Conservation (phyloP, 2,888 invertebrate genomes). For the Amphiduros pacificus region DNA sequence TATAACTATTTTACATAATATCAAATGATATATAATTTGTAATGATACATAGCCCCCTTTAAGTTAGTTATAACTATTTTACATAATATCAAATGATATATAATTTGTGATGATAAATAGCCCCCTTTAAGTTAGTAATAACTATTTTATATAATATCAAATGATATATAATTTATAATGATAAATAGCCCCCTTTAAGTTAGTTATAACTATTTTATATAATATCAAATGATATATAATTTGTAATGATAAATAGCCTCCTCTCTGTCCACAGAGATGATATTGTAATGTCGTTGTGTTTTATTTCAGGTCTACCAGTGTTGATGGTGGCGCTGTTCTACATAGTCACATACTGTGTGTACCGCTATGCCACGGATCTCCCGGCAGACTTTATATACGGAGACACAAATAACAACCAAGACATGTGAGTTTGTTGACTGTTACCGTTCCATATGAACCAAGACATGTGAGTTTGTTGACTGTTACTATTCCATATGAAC, state of each 20-base stretch:
- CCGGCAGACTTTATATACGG: constrained; percentile 50
- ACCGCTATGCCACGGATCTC: constrained; percentile 40
- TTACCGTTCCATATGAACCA: neutral
- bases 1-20: constrained; percentile 2
- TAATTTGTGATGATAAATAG: no score
- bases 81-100: neutral
- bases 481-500: no score
- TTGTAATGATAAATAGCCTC: no score
- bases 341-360: constrained; percentile 47
- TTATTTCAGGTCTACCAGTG: constrained; percentile 43
- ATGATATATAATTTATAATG: neutral
- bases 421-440: constrained; percentile 42
- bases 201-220: constrained; percentile 31
- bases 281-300: no score
- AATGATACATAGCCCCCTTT: no score
- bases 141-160: neutral
- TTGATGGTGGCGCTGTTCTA: constrained; percentile 48
- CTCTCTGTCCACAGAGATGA: no score
- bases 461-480: no score
- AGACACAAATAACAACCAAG: constrained; percentile 50
- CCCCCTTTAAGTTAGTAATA: constrained; percentile 50
- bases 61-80: constrained; percentile 38
- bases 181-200: no score
- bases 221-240: neutral
- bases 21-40: neutral